Percentiles rank a stretch among this genome's conserved stretches.
These are phyloP conservation scores for Caerostris darwini DNA, from an alignment of 1,140 invertebrate genomes.

Conservation along the genomic window DNA sequence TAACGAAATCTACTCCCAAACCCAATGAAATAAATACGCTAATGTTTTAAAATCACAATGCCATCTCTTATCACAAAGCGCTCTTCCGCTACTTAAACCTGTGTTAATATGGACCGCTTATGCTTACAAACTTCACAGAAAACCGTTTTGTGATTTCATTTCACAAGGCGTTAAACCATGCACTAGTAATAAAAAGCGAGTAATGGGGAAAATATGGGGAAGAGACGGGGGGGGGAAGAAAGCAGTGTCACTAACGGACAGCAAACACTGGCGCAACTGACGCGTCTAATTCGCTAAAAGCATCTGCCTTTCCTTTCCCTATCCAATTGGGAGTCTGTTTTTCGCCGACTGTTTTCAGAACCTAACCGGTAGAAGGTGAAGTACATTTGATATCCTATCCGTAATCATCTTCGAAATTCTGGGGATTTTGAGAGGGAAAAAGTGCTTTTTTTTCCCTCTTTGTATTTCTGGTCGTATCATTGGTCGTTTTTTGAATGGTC, in stretches of 20 bases:
- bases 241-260: slow-evolving; percentile 69
- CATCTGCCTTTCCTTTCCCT: slow-evolving; percentile 47
- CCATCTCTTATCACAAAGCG: not conserved
- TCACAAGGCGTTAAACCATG: not conserved
- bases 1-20: too few species aligned
- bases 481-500: too few species aligned
- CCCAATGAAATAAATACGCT: not conserved
- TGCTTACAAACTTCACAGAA: not conserved
- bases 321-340: not conserved
- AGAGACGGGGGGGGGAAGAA: not conserved
- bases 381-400: not conserved
- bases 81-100: not conserved
- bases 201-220: not conserved
- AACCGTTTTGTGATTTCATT: not conserved
- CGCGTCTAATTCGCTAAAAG: slow-evolving; percentile 73
- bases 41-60: not conserved
- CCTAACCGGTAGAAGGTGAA: not conserved
- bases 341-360: not conserved
- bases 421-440: too few species aligned
- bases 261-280: slow-evolving; percentile 57
- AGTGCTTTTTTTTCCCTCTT: too few species aligned
- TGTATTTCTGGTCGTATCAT: too few species aligned
- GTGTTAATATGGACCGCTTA: not conserved
- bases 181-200: not conserved
- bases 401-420: not conserved